Percentiles rank a stretch among this genome's conserved stretches.
Evolutionary conservation across 2,888 invertebrate genomes (phyloP).

Genomic region (Eueremaeus valkanovi): DNA sequence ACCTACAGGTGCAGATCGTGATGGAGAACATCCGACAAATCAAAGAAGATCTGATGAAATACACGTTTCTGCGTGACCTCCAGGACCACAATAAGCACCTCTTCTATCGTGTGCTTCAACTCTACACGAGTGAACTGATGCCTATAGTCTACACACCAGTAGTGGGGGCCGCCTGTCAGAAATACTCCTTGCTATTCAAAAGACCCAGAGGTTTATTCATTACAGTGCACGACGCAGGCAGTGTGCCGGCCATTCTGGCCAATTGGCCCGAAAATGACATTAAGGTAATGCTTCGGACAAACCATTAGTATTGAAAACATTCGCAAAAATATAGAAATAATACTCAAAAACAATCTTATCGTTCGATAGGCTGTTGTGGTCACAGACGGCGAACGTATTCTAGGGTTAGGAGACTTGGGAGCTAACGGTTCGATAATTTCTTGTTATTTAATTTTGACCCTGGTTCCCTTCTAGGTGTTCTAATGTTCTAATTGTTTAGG

Average conservation of each 20-base stretch:
- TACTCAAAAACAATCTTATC: too few relatives aligned
- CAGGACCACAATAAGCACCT: slow-evolving; percentile 93
- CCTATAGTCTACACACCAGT: slow-evolving; percentile 99
- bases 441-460: neutral
- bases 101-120: slow-evolving; percentile 82
- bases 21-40: slow-evolving; percentile 75
- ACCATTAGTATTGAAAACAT: neutral
- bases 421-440: slow-evolving; percentile 59
- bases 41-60: slow-evolving; percentile 86
- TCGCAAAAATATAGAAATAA: too few relatives aligned
- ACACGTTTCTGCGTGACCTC: slow-evolving; percentile 85
- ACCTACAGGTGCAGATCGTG: slow-evolving; percentile 79
- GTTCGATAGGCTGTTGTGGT: slow-evolving; percentile 62
- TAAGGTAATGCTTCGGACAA: too few relatives aligned
- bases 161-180: slow-evolving; percentile 95
- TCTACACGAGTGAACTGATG: slow-evolving; percentile 87
- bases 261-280: slow-evolving; percentile 72
- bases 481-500: slow-evolving; percentile 57
- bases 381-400: slow-evolving; percentile 95
- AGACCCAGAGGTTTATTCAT: slow-evolving; percentile 89
- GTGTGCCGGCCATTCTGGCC: slow-evolving; percentile 84
- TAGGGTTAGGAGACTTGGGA: slow-evolving; percentile 95
- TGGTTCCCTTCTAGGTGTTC: neutral
- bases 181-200: slow-evolving; percentile 85
- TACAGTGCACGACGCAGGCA: slow-evolving; percentile 63